Evolutionary conservation across 2,888 invertebrate genomes (phyloP).

Genomic region (Branchellion lobata): DNA sequence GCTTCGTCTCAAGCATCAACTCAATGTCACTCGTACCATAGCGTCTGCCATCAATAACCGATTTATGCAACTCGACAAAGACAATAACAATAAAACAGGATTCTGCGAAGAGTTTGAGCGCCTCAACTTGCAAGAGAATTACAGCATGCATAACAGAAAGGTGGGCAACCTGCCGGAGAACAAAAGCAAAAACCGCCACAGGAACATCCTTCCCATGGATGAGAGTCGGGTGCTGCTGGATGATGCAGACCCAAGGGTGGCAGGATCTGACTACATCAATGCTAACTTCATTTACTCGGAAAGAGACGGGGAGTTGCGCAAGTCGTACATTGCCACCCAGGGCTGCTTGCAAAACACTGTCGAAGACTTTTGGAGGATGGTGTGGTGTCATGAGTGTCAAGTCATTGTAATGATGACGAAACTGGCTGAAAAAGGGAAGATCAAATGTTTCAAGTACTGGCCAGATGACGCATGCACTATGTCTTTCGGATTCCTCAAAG

Average conservation of each 20-base stretch:
- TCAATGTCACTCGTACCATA: slow-evolving; percentile 87
- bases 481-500: slow-evolving; percentile 55
- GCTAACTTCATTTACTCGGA: slow-evolving; percentile 60
- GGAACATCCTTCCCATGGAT: slow-evolving; percentile 94
- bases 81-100: slow-evolving; percentile 81
- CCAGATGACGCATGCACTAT: slow-evolving; percentile 70
- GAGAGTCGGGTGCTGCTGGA: slow-evolving; percentile 87
- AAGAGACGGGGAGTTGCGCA: slow-evolving; percentile 44
- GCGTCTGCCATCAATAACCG: slow-evolving; percentile 73
- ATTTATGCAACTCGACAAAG: slow-evolving; percentile 77
- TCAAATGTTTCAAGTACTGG: slow-evolving; percentile 95
- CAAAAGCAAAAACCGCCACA: slow-evolving; percentile 89
- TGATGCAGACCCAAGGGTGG: slow-evolving; percentile 69
- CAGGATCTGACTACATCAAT: slow-evolving; percentile 91
- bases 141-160: slow-evolving; percentile 74
- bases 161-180: slow-evolving; percentile 90
- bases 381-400: slow-evolving; percentile 95
- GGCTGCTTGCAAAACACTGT: slow-evolving; percentile 88
- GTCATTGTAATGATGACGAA: slow-evolving; percentile 99
- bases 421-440: slow-evolving; percentile 88
- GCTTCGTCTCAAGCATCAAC: slow-evolving; percentile 67
- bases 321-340: slow-evolving; percentile 70
- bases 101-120: slow-evolving; percentile 95
- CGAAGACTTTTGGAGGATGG: slow-evolving; percentile 96
- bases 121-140: slow-evolving; percentile 51